A percentile compares a stretch with the other conserved stretches of the same genome.
Evolutionary conservation across 2,797 vertebrate genomes (phyloP).

Genomic region (Phataginus tricuspis): DNA sequence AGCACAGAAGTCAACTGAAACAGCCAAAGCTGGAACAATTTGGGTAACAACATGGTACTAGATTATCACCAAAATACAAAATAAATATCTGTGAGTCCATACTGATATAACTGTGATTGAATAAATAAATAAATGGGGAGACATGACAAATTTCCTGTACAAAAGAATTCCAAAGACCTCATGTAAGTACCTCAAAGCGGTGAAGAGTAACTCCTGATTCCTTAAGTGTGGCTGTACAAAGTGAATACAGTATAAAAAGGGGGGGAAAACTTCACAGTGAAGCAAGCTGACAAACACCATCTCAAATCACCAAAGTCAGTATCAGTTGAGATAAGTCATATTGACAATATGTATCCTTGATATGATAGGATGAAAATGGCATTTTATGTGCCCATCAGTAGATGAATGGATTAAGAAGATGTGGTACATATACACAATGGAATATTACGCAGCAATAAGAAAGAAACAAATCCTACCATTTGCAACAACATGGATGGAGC

Average conservation of each 20-base stretch:
- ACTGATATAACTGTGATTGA: neutral
- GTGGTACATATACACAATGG: too few relatives aligned
- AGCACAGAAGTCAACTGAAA: neutral
- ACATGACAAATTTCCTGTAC: neutral
- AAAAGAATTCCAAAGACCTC: neutral
- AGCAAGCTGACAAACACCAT: neutral
- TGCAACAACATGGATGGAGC: too few relatives aligned
- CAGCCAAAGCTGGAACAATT: neutral
- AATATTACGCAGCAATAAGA: too few relatives aligned
- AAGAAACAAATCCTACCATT: too few relatives aligned
- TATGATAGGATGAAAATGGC: neutral
- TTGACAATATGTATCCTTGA: neutral
- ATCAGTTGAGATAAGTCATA: neutral
- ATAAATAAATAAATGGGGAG: neutral
- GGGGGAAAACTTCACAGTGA: neutral
- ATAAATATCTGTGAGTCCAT: neutral
- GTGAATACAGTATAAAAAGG: neutral
- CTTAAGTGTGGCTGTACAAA: neutral
- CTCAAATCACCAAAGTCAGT: neutral
- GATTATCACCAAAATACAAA: neutral
- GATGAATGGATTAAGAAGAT: too few relatives aligned
- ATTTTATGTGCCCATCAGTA: too few relatives aligned
- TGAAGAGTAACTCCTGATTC: neutral
- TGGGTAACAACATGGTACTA: neutral
- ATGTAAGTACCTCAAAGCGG: neutral